phyloP scores from a whole-genome alignment of 2,888 invertebrate genomes.

The Noctua janthe region DNA sequence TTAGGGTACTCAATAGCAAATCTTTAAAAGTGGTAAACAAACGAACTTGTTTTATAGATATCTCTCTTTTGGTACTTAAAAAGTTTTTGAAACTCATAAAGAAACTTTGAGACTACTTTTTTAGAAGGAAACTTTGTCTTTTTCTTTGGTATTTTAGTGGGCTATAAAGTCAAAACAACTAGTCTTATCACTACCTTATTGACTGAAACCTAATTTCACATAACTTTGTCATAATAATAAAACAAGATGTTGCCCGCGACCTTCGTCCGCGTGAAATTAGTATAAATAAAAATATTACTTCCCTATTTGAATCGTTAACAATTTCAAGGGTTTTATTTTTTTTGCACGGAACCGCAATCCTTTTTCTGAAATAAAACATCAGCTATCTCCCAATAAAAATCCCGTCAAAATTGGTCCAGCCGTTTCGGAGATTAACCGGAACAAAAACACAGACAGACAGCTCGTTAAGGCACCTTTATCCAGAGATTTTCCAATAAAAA shows the following conservation, averaged over 20 bases:
- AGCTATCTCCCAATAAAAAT: too few relatives aligned
- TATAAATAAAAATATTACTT: too few relatives aligned
- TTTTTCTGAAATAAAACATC: too few relatives aligned
- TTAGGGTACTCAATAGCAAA: not conserved
- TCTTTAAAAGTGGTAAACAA: not conserved
- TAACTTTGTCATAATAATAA: not conserved
- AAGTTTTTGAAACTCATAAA: slow-evolving; percentile 18
- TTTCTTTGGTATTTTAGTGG: not conserved
- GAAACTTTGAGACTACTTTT: slow-evolving; percentile 7
- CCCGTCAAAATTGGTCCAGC: too few relatives aligned
- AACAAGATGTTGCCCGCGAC: too few relatives aligned
- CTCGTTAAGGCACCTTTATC: not conserved
- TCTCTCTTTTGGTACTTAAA: slow-evolving; percentile 2
- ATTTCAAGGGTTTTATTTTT: too few relatives aligned
- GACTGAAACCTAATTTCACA: not conserved
- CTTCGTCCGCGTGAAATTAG: too few relatives aligned
- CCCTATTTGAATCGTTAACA: too few relatives aligned
- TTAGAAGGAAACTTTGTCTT: not conserved
- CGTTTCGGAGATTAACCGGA: too few relatives aligned
- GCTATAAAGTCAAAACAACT: not conserved
- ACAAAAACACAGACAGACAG: too few relatives aligned
- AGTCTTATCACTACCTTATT: not conserved
- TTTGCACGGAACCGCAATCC: too few relatives aligned
- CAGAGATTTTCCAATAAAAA: not conserved
- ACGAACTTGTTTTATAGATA: slow-evolving; percentile 21